Evolutionary conservation across 2,797 vertebrate species (phyloP).

Genomic region (Platalea minor): DNA sequence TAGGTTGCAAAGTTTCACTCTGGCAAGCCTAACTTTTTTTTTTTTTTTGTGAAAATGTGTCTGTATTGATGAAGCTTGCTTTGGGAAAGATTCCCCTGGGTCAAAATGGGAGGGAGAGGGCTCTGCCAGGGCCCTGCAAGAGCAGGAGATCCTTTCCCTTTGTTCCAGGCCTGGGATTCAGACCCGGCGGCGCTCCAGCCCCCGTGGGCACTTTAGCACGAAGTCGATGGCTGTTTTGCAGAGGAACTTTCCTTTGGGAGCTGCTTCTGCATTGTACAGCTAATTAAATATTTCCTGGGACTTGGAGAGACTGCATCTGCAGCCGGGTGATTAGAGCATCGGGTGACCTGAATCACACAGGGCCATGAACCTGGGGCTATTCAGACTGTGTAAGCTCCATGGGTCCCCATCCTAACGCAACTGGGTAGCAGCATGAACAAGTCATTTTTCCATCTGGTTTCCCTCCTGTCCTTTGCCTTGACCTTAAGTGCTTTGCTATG

Average conservation of each 20-base stretch:
- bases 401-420: conserved; percentile 41
- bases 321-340: conserved; percentile 57
- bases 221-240: conserved; percentile 28
- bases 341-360: conserved; percentile 66
- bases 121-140: neutral
- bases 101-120: neutral
- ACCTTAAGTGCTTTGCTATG: conserved; percentile 11
- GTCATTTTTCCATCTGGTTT: conserved; percentile 61
- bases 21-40: neutral
- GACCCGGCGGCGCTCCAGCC: neutral
- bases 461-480: conserved; percentile 33
- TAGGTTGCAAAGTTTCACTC: neutral
- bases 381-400: conserved; percentile 46
- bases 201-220: neutral
- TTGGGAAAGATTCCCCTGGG: neutral
- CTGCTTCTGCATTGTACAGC: conserved; percentile 58
- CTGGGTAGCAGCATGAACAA: conserved; percentile 38
- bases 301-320: conserved; percentile 58
- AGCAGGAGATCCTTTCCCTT: conserved; percentile 3
- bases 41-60: neutral
- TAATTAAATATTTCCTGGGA: conserved; percentile 71
- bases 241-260: conserved; percentile 63
- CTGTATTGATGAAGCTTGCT: neutral
- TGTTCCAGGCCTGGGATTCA: conserved; percentile 37
- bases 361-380: conserved; percentile 62